These are phyloP conservation scores for Conus betulinus DNA, from an alignment of 1,140 invertebrate genomes.

Conservation along the genomic window DNA sequence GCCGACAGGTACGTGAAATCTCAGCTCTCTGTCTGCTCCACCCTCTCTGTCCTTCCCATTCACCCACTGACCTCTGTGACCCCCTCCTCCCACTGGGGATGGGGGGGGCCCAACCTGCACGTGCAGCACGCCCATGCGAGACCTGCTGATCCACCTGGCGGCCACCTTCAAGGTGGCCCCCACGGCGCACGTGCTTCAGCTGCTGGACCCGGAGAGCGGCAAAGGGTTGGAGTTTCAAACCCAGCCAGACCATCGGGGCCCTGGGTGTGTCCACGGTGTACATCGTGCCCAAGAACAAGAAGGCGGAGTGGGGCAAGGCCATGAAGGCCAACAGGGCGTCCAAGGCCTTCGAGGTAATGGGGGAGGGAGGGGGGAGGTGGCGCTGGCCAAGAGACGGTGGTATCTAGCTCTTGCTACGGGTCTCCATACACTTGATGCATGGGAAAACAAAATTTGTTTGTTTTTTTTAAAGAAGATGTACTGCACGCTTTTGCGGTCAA, in stretches of 20 bases:
- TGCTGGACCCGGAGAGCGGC: slow-evolving; percentile 77
- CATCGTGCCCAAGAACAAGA: slow-evolving; percentile 37
- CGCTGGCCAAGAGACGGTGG: no score
- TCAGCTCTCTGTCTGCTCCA: neutral
- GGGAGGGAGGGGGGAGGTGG: no score
- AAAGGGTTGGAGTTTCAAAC: slow-evolving; percentile 82
- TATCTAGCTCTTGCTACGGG: no score
- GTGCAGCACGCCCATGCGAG: slow-evolving; percentile 88
- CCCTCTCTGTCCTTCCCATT: neutral
- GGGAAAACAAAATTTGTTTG: no score
- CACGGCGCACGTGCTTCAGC: slow-evolving; percentile 82
- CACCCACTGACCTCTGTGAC: neutral
- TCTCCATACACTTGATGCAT: no score
- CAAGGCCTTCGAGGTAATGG: slow-evolving; percentile 29
- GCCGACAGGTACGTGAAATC: no score
- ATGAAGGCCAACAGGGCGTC: slow-evolving; percentile 5
- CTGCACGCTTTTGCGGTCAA: no score
- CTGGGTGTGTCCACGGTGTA: slow-evolving; percentile 68
- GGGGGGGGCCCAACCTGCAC: slow-evolving; percentile 53
- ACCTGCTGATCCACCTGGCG: slow-evolving; percentile 86
- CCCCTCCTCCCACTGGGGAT: neutral
- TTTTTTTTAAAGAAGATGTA: no score
- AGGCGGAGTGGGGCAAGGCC: slow-evolving; percentile 27
- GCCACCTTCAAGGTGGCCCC: slow-evolving; percentile 85
- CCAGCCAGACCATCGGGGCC: slow-evolving; percentile 85